Evolutionary conservation across 2,113 vertebrate species (phyloP).

Genomic region (Erythrolamprus reginae): DNA sequence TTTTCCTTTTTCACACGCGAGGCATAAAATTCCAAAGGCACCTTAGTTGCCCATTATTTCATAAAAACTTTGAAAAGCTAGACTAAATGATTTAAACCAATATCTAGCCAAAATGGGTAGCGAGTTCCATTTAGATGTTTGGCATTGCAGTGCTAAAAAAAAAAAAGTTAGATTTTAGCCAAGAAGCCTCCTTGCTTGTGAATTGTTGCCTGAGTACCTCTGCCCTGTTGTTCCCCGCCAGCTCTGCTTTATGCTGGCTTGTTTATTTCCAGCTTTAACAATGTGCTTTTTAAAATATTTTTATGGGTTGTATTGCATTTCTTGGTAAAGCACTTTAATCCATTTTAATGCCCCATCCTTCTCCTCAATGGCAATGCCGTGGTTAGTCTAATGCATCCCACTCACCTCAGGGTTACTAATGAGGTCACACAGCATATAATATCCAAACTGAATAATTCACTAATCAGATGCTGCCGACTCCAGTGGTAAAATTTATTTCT

Average conservation of each 20-base stretch:
- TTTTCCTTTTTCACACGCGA: not conserved
- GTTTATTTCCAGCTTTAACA: constrained; percentile 64
- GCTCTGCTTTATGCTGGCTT: not conserved
- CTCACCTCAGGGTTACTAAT: constrained; percentile 85
- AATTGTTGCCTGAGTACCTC: fast-evolving
- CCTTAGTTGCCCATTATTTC: not conserved
- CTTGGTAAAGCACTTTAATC: constrained; percentile 84
- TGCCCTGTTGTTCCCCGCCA: not conserved
- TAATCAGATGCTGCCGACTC: constrained; percentile 80
- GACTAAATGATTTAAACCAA: not conserved
- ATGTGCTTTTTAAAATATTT: constrained; percentile 40
- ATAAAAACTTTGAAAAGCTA: not conserved
- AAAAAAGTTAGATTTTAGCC: not conserved
- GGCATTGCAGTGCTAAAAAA: not conserved
- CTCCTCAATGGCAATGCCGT: constrained; percentile 70
- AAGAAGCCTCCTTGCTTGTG: not conserved
- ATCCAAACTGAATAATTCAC: constrained; percentile 84
- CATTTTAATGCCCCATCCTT: constrained; percentile 75
- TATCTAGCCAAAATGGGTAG: not conserved
- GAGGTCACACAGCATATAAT: constrained; percentile 75
- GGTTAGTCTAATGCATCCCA: constrained; percentile 80
- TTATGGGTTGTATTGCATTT: constrained; percentile 68
- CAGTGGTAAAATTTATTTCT: constrained; percentile 82
- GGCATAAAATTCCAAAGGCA: not conserved
- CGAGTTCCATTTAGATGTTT: not conserved